A percentile compares a stretch with the other conserved stretches of the same genome.
Evolutionary conservation across 2,888 invertebrate species (phyloP).

Genomic region (Scelioninae gen. 1): DNA sequence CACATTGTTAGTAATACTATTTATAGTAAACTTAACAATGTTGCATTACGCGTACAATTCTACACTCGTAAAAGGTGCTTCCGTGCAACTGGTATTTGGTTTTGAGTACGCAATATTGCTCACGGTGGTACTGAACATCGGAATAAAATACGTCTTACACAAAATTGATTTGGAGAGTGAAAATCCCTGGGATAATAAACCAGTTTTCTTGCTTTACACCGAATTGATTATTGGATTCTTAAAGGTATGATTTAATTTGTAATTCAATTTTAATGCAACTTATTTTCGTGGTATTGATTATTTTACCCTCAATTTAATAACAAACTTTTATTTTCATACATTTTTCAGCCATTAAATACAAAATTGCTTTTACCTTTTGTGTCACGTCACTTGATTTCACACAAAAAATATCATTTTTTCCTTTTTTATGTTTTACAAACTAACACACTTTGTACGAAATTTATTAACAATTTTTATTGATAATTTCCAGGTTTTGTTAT

Average conservation of each 20-base stretch:
- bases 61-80: slow-evolving; percentile 96
- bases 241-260: slow-evolving; percentile 85
- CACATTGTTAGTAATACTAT: slow-evolving; percentile 92
- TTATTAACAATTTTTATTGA: neutral
- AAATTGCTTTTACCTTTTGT: too few relatives aligned
- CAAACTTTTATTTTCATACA: too few relatives aligned
- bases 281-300: too few relatives aligned
- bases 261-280: too few relatives aligned
- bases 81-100: slow-evolving; percentile 99
- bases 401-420: too few relatives aligned
- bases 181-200: slow-evolving; percentile 99
- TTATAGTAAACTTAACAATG: slow-evolving; percentile 93
- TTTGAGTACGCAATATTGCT: slow-evolving; percentile 99
- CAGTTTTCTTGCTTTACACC: slow-evolving; percentile 97
- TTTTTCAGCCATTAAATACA: too few relatives aligned
- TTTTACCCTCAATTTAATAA: too few relatives aligned
- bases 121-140: slow-evolving; percentile 95
- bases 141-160: slow-evolving; percentile 95
- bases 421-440: too few relatives aligned
- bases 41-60: slow-evolving; percentile 97
- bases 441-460: too few relatives aligned
- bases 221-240: slow-evolving; percentile 96
- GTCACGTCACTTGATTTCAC: too few relatives aligned
- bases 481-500: slow-evolving; percentile 88
- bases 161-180: slow-evolving; percentile 95